These are phyloP conservation scores for Caiman crocodilus DNA, from an alignment of 2,797 vertebrate species.

Conservation along the genomic window DNA sequence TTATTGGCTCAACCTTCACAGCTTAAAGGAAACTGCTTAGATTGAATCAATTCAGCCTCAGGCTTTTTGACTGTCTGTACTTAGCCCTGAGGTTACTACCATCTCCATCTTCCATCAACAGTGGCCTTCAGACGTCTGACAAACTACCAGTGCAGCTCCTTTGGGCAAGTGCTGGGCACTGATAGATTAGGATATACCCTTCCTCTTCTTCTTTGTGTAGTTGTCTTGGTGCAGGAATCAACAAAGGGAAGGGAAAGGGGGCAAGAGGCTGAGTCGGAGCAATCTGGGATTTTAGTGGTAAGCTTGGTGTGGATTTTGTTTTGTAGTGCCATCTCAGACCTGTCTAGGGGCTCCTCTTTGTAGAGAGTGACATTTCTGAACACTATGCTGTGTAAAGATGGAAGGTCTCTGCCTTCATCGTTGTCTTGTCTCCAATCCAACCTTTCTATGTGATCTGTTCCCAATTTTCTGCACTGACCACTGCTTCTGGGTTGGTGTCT, in stretches of 20 bases:
- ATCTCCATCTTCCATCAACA: not conserved
- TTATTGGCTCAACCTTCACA: too few relatives aligned
- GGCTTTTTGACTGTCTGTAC: too few relatives aligned
- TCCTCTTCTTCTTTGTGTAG: not conserved
- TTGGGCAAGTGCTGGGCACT: not conserved
- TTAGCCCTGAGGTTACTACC: not conserved
- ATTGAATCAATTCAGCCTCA: too few relatives aligned
- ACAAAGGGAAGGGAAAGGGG: not conserved
- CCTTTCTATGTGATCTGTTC: too few relatives aligned
- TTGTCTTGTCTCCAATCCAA: too few relatives aligned
- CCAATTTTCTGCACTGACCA: too few relatives aligned
- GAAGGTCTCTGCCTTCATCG: too few relatives aligned
- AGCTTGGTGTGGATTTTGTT: not conserved
- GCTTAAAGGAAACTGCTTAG: too few relatives aligned
- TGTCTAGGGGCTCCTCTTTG: too few relatives aligned
- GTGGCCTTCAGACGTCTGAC: not conserved
- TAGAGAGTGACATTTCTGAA: not conserved
- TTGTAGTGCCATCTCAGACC: not conserved
- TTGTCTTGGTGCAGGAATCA: not conserved
- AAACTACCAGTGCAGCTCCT: not conserved
- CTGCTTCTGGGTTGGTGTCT: too few relatives aligned
- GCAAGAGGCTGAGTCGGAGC: not conserved
- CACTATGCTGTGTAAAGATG: not conserved
- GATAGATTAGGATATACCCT: not conserved
- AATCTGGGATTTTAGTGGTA: not conserved